These are phyloP conservation scores for Protonibea diacanthus DNA, from an alignment of 2,797 vertebrate species.

Conservation along the genomic window DNA sequence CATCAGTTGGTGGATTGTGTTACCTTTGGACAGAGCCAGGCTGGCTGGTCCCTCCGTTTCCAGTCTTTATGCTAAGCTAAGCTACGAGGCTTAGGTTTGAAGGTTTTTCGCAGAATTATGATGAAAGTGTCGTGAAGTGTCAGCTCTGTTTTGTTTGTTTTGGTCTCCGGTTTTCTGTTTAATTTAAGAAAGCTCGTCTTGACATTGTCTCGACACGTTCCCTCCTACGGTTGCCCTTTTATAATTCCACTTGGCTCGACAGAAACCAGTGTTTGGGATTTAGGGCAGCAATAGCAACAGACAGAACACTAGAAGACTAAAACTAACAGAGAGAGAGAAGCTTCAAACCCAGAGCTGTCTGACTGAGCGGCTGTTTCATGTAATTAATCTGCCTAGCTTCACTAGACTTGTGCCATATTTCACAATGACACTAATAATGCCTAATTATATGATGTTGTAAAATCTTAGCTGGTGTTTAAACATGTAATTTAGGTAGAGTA, in stretches of 20 bases:
- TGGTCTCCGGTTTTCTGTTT: background rate
- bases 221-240: constrained; percentile 47
- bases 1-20: background rate
- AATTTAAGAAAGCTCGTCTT: background rate
- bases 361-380: constrained; percentile 51
- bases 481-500: constrained; percentile 73
- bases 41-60: background rate
- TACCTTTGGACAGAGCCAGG: background rate
- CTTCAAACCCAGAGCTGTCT: constrained; percentile 17
- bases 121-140: background rate
- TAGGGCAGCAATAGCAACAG: constrained; percentile 31
- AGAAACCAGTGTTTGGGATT: constrained; percentile 66
- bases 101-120: background rate
- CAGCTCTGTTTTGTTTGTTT: background rate
- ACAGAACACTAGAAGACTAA: constrained; percentile 7
- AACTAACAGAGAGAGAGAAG: background rate
- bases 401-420: constrained; percentile 66
- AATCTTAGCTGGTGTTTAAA: constrained; percentile 76
- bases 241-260: constrained; percentile 48
- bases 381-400: constrained; percentile 72
- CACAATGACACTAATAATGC: constrained; percentile 72
- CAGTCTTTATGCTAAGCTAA: background rate
- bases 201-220: constrained; percentile 7
- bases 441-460: constrained; percentile 74
- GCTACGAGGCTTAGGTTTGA: background rate